Conservation (phyloP, 2,888 invertebrate genomes). For the Spialia ferax region DNA sequence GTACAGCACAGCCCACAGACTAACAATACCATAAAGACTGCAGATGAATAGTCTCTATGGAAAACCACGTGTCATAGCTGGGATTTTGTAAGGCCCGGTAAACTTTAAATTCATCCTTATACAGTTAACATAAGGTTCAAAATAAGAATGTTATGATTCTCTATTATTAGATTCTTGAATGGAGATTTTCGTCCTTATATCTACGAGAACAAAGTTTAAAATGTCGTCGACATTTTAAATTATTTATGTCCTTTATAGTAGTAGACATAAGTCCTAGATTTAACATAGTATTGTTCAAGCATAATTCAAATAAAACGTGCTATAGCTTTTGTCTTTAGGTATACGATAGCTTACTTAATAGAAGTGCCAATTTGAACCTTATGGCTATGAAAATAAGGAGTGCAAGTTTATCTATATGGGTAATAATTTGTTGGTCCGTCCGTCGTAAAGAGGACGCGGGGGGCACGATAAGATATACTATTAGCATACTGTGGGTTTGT, state of each 20-base stretch:
- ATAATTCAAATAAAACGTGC: conserved; percentile 24
- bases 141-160: neutral
- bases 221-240: neutral
- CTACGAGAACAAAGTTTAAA: conserved; percentile 10
- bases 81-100: neutral
- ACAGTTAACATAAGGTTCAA: neutral
- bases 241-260: conserved; percentile 19
- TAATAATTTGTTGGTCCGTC: conserved; percentile 34
- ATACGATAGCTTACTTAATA: conserved; percentile 7
- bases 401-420: conserved; percentile 8
- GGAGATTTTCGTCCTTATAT: conserved; percentile 10
- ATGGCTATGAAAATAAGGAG: conserved; percentile 20
- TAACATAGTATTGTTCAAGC: conserved; percentile 14
- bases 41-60: conserved; percentile 58
- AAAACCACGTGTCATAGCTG: conserved; percentile 38
- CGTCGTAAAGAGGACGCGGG: conserved; percentile 65
- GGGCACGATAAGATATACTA: conserved; percentile 58
- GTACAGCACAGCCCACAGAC: conserved; percentile 51
- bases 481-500: conserved; percentile 48
- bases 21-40: conserved; percentile 67
- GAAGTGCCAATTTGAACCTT: conserved; percentile 2
- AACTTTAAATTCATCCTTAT: conserved; percentile 12
- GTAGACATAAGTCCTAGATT: conserved; percentile 29
- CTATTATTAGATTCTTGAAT: neutral
- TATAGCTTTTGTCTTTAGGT: conserved; percentile 10